Evolutionary conservation across 2,888 invertebrate species (phyloP).

Genomic region (Aphidius colemani): DNA sequence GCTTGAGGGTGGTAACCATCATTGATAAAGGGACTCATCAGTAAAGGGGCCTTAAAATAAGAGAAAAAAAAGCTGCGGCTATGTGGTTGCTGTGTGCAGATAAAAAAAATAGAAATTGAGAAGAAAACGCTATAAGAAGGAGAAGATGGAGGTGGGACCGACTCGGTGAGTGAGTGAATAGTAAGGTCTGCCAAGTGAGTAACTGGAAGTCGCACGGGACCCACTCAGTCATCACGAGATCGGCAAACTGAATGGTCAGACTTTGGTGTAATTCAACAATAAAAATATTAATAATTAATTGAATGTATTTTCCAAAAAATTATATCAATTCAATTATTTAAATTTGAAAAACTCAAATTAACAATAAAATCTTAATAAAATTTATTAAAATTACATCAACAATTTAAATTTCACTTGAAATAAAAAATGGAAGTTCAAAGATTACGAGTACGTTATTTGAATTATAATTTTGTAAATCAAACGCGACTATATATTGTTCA

Average conservation of each 20-base stretch:
- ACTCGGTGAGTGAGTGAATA: slow-evolving; percentile 40
- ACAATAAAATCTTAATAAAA: not conserved
- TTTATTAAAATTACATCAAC: not conserved
- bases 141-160: slow-evolving; percentile 43
- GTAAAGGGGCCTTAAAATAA: slow-evolving; percentile 33
- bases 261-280: slow-evolving; percentile 2
- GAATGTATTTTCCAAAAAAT: not conserved
- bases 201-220: slow-evolving; percentile 54
- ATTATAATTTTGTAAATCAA: slow-evolving; percentile 39
- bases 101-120: slow-evolving; percentile 16
- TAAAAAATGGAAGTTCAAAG: slow-evolving; percentile 37
- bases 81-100: slow-evolving; percentile 14
- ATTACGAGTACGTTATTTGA: slow-evolving; percentile 42
- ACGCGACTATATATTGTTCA: slow-evolving; percentile 23
- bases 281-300: not conserved
- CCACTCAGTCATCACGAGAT: slow-evolving; percentile 60
- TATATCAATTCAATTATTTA: not conserved
- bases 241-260: slow-evolving; percentile 59
- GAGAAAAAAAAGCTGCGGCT: slow-evolving; percentile 30
- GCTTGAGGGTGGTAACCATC: slow-evolving; percentile 32
- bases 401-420: not conserved
- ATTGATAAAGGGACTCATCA: slow-evolving; percentile 20
- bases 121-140: slow-evolving; percentile 35
- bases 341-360: not conserved
- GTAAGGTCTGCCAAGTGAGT: slow-evolving; percentile 53